A percentile compares a stretch with the other conserved stretches of the same genome.
Evolutionary conservation across 2,797 vertebrate genomes (phyloP).

Genomic region (Melanogrammus aeglefinus): DNA sequence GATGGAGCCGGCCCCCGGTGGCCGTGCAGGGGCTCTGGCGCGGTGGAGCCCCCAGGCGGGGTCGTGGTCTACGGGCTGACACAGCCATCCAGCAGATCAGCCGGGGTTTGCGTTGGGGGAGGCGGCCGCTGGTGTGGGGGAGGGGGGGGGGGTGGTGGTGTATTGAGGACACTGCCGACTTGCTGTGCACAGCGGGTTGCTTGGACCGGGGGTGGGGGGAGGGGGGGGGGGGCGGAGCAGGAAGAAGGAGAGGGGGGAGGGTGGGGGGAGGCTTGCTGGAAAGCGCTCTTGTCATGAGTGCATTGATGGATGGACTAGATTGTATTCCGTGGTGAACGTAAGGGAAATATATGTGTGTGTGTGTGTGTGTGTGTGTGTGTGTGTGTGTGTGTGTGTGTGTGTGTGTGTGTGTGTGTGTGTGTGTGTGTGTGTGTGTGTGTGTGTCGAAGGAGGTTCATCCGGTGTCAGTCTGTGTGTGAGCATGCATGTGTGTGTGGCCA

Average conservation of each 20-base stretch:
- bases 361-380: slow-evolving; percentile 2
- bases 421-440: too few species aligned
- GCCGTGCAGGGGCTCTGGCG: neutral
- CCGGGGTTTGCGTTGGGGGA: slow-evolving; percentile 41
- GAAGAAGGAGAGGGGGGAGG: neutral
- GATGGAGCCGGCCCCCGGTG: too few species aligned
- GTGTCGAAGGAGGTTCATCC: too few species aligned
- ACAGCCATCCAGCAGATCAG: slow-evolving; percentile 60
- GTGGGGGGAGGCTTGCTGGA: neutral
- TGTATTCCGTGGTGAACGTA: slow-evolving; percentile 37
- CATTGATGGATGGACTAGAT: slow-evolving; percentile 40
- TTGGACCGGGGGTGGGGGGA: slow-evolving; percentile 6
- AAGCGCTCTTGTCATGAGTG: slow-evolving; percentile 45
- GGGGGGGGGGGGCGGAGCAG: slow-evolving; percentile 10
- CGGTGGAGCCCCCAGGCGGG: neutral
- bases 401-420: neutral
- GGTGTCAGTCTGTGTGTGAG: too few species aligned
- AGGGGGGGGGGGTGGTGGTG: slow-evolving; percentile 42
- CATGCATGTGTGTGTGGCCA: too few species aligned
- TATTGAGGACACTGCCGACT: slow-evolving; percentile 55
- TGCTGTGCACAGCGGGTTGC: slow-evolving; percentile 28
- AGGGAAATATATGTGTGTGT: slow-evolving; percentile 32
- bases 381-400: slow-evolving; percentile 6
- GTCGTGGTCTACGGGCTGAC: slow-evolving; percentile 37
- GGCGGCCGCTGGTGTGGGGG: slow-evolving; percentile 34